Conservation (phyloP, 1,140 invertebrate genomes). For the Pseudomyrmex cubaensis region DNA sequence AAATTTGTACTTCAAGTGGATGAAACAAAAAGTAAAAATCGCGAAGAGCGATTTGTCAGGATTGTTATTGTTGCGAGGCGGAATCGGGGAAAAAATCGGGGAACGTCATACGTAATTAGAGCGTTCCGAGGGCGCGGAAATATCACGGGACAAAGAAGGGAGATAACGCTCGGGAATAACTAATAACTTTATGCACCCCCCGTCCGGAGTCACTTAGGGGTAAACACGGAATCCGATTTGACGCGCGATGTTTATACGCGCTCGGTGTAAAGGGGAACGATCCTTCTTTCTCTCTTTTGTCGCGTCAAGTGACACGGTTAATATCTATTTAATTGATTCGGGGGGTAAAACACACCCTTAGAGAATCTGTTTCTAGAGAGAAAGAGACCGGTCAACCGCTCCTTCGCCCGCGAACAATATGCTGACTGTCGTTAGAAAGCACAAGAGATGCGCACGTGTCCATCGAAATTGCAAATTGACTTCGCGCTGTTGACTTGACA, state of each 20-base stretch:
- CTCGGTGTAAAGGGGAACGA: conserved; percentile 46
- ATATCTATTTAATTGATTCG: conserved; percentile 84
- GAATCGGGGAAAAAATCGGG: background rate
- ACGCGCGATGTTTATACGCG: conserved; percentile 73
- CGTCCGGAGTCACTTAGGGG: conserved; percentile 54
- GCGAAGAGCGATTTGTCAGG: background rate
- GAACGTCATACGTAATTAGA: conserved; percentile 52
- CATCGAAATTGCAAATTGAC: conserved; percentile 45
- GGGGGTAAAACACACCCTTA: conserved; percentile 39
- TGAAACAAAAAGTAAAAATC: conserved; percentile 21
- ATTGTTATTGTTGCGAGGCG: no score
- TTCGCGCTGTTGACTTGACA: conserved; percentile 8
- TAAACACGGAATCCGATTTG: conserved; percentile 79
- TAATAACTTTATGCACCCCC: conserved; percentile 84
- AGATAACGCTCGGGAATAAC: conserved; percentile 59
- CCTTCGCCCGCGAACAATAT: conserved; percentile 45
- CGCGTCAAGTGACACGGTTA: conserved; percentile 80
- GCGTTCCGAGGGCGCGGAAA: conserved; percentile 21
- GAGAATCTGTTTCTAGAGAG: background rate
- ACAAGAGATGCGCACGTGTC: conserved; percentile 37
- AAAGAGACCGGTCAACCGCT: background rate
- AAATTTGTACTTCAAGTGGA: background rate
- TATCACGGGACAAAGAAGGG: background rate
- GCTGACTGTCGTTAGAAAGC: conserved; percentile 37
- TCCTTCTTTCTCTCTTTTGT: background rate